These are phyloP conservation scores for Champsocephalus esox DNA, from an alignment of 2,797 vertebrate genomes.

Conservation along the genomic window DNA sequence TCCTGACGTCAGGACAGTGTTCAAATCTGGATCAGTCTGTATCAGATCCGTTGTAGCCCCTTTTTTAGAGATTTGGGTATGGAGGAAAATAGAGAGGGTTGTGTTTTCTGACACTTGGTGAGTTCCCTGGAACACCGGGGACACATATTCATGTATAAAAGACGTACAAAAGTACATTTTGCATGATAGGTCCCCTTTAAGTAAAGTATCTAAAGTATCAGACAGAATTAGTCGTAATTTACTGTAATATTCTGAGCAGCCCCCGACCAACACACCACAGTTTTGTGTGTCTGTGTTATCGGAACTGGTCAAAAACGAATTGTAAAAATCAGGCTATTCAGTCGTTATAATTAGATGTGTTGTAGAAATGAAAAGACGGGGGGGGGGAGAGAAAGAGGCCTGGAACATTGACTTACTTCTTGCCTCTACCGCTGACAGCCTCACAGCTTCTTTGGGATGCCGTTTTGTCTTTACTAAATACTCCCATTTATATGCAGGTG, in stretches of 20 bases:
- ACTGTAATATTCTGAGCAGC: conserved; percentile 19
- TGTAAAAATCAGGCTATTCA: neutral
- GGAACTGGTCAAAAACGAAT: neutral
- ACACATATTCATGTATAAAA: too few species aligned
- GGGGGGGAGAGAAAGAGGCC: neutral
- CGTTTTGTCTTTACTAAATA: conserved; percentile 60
- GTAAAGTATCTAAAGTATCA: conserved; percentile 9
- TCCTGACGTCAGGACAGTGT: too few species aligned
- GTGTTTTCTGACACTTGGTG: too few species aligned
- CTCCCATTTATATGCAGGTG: conserved; percentile 78
- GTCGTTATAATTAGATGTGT: conserved; percentile 10
- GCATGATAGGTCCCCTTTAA: too few species aligned
- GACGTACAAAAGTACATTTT: too few species aligned
- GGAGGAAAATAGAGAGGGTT: too few species aligned
- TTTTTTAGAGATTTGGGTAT: too few species aligned
- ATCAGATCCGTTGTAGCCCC: too few species aligned
- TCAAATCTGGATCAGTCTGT: too few species aligned
- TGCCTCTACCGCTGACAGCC: conserved; percentile 21
- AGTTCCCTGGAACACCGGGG: too few species aligned
- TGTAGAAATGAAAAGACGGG: conserved; percentile 26
- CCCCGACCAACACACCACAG: neutral
- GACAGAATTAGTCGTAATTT: conserved; percentile 45
- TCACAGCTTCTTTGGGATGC: conserved; percentile 43
- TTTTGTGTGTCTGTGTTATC: neutral
- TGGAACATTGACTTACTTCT: conserved; percentile 28